phyloP scores from a whole-genome alignment of 2,888 invertebrate genomes.

The Tachina lurida region DNA sequence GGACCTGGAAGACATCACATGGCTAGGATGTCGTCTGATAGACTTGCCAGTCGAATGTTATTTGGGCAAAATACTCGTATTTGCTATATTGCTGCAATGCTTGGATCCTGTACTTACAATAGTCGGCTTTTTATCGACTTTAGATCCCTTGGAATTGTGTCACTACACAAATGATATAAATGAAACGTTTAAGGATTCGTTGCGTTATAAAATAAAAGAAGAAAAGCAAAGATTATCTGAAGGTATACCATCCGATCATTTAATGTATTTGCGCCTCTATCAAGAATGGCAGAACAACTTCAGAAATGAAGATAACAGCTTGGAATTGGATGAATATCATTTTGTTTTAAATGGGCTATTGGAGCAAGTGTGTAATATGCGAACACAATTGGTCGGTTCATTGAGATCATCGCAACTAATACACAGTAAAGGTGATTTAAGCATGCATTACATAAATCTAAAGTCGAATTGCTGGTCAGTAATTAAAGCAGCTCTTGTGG shows the following conservation, averaged over 20 bases:
- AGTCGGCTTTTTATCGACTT: conserved; percentile 89
- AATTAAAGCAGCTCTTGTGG: conserved; percentile 93
- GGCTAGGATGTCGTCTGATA: conserved; percentile 90
- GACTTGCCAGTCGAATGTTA: conserved; percentile 95
- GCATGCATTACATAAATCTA: conserved; percentile 90
- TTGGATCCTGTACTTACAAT: conserved; percentile 96
- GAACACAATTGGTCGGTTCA: conserved; percentile 92
- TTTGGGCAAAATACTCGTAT: conserved; percentile 94
- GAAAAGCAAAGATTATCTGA: conserved; percentile 86
- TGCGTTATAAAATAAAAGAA: conserved; percentile 78
- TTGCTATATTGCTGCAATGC: conserved; percentile 94
- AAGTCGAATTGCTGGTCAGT: conserved; percentile 96
- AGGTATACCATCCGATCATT: conserved; percentile 93
- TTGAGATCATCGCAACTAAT: conserved; percentile 84
- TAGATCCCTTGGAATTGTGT: conserved; percentile 90
- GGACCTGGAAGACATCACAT: conserved; percentile 91
- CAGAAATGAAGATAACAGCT: conserved; percentile 88
- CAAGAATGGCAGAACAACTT: conserved; percentile 87
- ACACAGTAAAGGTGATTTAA: conserved; percentile 88
- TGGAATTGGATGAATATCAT: conserved; percentile 83
- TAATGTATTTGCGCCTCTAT: conserved; percentile 91
- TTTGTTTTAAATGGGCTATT: conserved; percentile 92
- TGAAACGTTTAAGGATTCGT: conserved; percentile 77
- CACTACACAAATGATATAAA: conserved; percentile 77
- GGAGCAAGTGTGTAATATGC: conserved; percentile 93